Evolutionary conservation across 37 sponge, comb jelly and placozoan genomes (phyloP).

Genomic region (Halichondria panicea): DNA sequence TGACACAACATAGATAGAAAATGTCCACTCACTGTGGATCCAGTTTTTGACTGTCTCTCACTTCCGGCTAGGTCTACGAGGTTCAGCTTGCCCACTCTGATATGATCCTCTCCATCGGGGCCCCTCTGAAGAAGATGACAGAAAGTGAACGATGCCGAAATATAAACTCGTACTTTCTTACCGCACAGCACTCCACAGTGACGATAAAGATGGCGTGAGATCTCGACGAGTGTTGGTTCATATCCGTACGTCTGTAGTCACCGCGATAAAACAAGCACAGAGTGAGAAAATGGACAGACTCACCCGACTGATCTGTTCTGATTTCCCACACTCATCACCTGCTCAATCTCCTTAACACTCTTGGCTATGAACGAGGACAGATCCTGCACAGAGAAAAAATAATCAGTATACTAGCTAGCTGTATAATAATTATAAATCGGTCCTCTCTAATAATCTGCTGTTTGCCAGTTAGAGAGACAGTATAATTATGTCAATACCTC

Average conservation of each 20-base stretch:
- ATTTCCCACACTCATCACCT: slow-evolving; percentile 97
- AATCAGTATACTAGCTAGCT: too few species aligned
- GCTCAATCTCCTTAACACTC: slow-evolving; percentile 96
- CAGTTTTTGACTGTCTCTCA: slow-evolving; percentile 94
- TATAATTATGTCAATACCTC: not conserved
- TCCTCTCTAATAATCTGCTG: too few species aligned
- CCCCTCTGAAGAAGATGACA: slow-evolving; percentile 43
- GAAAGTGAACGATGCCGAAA: too few species aligned
- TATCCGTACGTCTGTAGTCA: slow-evolving; percentile 73
- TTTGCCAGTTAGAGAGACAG: not conserved
- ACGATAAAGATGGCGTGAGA: slow-evolving; percentile 98
- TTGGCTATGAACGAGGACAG: slow-evolving; percentile 96
- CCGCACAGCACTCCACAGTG: slow-evolving; percentile 95
- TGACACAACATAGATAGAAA: not conserved
- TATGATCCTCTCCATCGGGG: slow-evolving; percentile 84
- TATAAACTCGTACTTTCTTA: slow-evolving; percentile 18
- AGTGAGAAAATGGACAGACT: not conserved
- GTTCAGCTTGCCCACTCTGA: slow-evolving; percentile 96
- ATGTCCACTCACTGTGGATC: slow-evolving; percentile 53
- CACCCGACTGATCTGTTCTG: slow-evolving; percentile 93
- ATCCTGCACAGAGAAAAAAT: slow-evolving; percentile 52
- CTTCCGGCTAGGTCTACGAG: slow-evolving; percentile 98
- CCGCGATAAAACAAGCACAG: not conserved
- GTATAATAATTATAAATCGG: too few species aligned
- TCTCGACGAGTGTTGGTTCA: slow-evolving; percentile 99